Evolutionary conservation across 2,888 invertebrate genomes (phyloP).

Genomic region (Heliconius charithonia): DNA sequence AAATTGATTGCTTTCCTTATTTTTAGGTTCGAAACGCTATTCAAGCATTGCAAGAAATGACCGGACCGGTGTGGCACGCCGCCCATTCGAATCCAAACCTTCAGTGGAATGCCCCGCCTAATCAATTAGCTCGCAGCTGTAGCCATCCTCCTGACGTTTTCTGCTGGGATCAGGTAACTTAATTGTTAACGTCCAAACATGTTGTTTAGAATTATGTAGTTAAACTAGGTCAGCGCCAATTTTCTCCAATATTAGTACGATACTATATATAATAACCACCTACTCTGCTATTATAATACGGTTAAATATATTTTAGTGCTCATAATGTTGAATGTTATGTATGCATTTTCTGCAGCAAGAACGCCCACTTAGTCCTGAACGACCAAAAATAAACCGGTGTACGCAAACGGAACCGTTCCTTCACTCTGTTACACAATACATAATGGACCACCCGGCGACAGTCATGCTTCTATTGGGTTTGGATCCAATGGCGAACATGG

Average conservation of each 20-base stretch:
- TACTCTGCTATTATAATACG: slow-evolving; percentile 15
- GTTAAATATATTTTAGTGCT: slow-evolving; percentile 34
- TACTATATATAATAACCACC: neutral
- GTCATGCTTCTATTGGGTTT: slow-evolving; percentile 89
- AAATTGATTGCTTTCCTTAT: slow-evolving; percentile 18
- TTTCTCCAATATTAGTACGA: neutral
- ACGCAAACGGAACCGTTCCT: slow-evolving; percentile 87
- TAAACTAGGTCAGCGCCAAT: slow-evolving; percentile 12
- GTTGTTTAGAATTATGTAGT: neutral
- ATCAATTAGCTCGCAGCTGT: slow-evolving; percentile 88
- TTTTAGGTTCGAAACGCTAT: slow-evolving; percentile 90
- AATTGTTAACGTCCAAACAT: neutral
- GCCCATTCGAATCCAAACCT: slow-evolving; percentile 94
- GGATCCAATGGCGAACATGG: slow-evolving; percentile 82
- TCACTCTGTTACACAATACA: slow-evolving; percentile 85
- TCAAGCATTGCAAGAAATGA: slow-evolving; percentile 92
- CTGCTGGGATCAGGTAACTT: slow-evolving; percentile 86
- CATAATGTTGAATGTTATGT: slow-evolving; percentile 26
- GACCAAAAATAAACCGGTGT: slow-evolving; percentile 69
- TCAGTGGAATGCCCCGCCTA: slow-evolving; percentile 82
- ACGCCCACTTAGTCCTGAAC: slow-evolving; percentile 71
- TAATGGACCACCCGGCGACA: slow-evolving; percentile 88
- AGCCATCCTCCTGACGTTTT: slow-evolving; percentile 94
- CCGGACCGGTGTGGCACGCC: slow-evolving; percentile 87
- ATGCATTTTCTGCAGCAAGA: slow-evolving; percentile 64